Evolutionary conservation across 2,797 vertebrate species (phyloP).

Genomic region (Echiichthys vipera): DNA sequence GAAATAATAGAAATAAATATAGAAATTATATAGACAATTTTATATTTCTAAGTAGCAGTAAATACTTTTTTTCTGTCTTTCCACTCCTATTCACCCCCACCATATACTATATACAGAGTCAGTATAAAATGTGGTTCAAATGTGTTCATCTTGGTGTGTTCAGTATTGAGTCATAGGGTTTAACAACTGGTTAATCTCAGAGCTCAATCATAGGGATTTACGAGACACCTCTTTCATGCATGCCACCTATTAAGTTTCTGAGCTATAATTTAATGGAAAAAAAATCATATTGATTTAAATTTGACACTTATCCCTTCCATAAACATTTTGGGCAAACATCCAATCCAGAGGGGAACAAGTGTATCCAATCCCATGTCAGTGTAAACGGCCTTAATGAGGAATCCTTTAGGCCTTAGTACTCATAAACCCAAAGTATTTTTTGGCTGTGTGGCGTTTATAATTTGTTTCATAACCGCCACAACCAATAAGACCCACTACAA

Average conservation of each 20-base stretch:
- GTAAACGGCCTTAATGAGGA: conserved; percentile 44
- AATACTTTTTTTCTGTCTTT: background rate
- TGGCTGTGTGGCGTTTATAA: conserved; percentile 56
- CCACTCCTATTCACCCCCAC: background rate
- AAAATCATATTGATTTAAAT: conserved; percentile 22
- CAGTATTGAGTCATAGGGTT: conserved; percentile 4
- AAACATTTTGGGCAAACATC: conserved; percentile 40
- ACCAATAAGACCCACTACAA: conserved; percentile 75
- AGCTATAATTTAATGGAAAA: conserved; percentile 10
- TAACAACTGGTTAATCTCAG: conserved; percentile 22
- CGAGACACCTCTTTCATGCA: background rate
- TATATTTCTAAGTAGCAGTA: background rate
- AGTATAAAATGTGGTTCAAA: background rate
- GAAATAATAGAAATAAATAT: background rate
- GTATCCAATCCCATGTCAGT: conserved; percentile 39
- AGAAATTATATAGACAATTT: background rate
- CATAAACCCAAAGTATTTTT: conserved; percentile 70
- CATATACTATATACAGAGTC: background rate
- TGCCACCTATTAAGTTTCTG: conserved; percentile 1
- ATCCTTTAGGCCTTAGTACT: conserved; percentile 43
- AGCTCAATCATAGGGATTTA: conserved; percentile 39
- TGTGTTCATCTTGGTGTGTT: background rate
- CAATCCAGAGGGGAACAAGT: conserved; percentile 38
- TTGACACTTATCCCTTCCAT: conserved; percentile 25
- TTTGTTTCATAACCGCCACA: conserved; percentile 67